These are phyloP conservation scores for Sarcophaga bullata DNA, from an alignment of 1,140 invertebrate genomes.

Conservation along the genomic window DNA sequence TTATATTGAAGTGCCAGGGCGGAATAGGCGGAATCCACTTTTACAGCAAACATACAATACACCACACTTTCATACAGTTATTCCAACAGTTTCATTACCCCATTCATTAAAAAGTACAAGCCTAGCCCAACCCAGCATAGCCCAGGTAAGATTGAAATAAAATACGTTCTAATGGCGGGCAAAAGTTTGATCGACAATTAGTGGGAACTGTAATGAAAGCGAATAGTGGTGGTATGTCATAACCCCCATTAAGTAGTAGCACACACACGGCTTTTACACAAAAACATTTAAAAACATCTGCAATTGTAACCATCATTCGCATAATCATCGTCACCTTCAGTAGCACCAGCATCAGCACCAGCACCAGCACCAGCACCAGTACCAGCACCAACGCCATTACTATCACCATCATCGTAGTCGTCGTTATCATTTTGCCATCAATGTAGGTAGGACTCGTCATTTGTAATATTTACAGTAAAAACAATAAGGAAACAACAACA, in stretches of 20 bases:
- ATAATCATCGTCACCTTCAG: conserved; percentile 6
- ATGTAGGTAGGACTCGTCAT: no score
- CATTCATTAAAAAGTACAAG: not conserved
- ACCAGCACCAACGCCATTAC: not conserved
- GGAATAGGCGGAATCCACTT: no score
- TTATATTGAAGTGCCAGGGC: not conserved
- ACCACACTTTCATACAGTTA: not conserved
- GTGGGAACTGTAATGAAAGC: conserved; percentile 31
- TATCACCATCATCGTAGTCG: no score
- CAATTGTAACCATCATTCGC: conserved; percentile 12
- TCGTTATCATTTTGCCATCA: no score
- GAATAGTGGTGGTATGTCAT: not conserved
- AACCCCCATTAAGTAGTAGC: not conserved
- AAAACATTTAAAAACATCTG: conserved; percentile 22
- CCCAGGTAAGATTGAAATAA: no score
- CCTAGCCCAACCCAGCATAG: no score
- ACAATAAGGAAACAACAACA: no score
- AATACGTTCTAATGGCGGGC: not conserved
- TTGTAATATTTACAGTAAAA: no score
- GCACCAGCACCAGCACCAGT: not conserved
- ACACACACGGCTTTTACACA: not conserved
- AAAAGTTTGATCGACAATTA: conserved; percentile 28
- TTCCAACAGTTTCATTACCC: not conserved
- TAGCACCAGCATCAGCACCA: not conserved
- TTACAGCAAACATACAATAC: not conserved